Evolutionary conservation across 2,113 vertebrate species (phyloP).

Genomic region (Anser cygnoides): DNA sequence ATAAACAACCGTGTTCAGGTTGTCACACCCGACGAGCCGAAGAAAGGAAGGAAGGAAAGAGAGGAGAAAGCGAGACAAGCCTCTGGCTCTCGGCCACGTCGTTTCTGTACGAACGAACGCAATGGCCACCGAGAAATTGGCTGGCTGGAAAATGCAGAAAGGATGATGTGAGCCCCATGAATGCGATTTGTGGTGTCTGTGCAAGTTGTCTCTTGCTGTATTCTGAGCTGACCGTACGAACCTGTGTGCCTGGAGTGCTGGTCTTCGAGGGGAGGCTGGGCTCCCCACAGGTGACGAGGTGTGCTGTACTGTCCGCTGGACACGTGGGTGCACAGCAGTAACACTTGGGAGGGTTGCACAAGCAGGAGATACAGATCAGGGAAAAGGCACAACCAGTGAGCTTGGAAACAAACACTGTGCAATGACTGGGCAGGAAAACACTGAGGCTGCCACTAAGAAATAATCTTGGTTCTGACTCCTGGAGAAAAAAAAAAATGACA

Average conservation of each 20-base stretch:
- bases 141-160: not conserved
- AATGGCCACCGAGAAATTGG: not conserved
- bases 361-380: not conserved
- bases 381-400: not conserved
- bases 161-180: accelerated
- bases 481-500: not conserved
- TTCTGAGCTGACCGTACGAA: accelerated
- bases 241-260: not conserved
- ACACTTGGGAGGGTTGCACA: accelerated
- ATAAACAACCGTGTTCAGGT: not conserved
- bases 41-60: not conserved
- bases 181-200: accelerated
- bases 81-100: not conserved
- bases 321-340: accelerated
- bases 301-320: accelerated
- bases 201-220: not conserved
- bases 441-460: not conserved
- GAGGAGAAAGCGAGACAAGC: not conserved
- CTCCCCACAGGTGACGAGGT: not conserved
- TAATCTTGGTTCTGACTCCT: not conserved
- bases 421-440: not conserved
- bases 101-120: not conserved
- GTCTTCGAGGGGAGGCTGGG: not conserved
- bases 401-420: not conserved
- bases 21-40: not conserved